phyloP scores from a whole-genome alignment of 2,113 vertebrate genomes.

The Megaleporinus macrocephalus region DNA sequence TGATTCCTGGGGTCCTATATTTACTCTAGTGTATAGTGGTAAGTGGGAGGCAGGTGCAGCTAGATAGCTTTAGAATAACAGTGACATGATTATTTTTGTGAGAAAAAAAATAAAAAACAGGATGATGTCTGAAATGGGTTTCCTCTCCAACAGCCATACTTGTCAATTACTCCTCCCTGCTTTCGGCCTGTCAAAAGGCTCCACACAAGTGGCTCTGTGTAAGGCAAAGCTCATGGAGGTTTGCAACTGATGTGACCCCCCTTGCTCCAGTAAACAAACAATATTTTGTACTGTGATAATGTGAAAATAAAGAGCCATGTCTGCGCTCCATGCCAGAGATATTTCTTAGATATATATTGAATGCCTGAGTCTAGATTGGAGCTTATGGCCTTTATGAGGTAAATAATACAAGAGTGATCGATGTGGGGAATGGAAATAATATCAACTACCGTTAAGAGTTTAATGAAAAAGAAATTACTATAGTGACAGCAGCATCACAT shows the following conservation, averaged over 20 bases:
- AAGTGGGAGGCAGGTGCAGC: slow-evolving; percentile 32
- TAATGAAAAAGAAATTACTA: neutral
- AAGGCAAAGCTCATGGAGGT: slow-evolving; percentile 56
- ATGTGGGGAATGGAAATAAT: slow-evolving; percentile 3
- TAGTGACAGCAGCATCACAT: neutral
- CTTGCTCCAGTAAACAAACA: slow-evolving; percentile 62
- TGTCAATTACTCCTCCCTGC: slow-evolving; percentile 64
- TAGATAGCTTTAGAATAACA: slow-evolving; percentile 23
- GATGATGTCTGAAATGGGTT: slow-evolving; percentile 55
- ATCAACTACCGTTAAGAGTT: neutral
- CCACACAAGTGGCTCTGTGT: slow-evolving; percentile 58
- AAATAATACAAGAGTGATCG: slow-evolving; percentile 58
- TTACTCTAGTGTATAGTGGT: slow-evolving; percentile 19
- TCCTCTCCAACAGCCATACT: slow-evolving; percentile 64
- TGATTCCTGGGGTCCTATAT: slow-evolving; percentile 26
- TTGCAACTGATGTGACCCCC: slow-evolving; percentile 55
- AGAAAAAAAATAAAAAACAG: slow-evolving; percentile 44
- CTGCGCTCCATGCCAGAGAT: slow-evolving; percentile 65
- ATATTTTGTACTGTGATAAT: slow-evolving; percentile 61
- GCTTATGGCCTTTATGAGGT: slow-evolving; percentile 71
- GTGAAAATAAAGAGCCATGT: slow-evolving; percentile 65
- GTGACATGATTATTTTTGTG: slow-evolving; percentile 48
- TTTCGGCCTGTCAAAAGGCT: slow-evolving; percentile 55
- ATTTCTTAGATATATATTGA: slow-evolving; percentile 64
- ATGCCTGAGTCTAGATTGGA: slow-evolving; percentile 58